A percentile compares a stretch with the other conserved stretches of the same genome.
Evolutionary conservation across 2,888 invertebrate species (phyloP).

Genomic region (Phalera bucephala): DNA sequence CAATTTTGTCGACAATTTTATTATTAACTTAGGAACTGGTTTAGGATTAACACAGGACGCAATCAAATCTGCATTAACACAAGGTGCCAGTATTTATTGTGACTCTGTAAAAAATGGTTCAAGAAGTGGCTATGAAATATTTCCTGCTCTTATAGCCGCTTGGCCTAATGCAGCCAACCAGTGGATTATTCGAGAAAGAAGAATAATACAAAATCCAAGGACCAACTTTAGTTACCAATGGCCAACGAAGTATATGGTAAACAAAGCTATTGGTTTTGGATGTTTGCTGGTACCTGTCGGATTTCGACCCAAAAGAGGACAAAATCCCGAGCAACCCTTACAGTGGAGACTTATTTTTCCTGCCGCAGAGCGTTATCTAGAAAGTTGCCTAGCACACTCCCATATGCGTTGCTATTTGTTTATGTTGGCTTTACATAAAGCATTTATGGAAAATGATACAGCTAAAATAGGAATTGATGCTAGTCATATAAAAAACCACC

Average conservation of each 20-base stretch:
- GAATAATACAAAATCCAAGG: conserved; percentile 79
- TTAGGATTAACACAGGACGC: conserved; percentile 82
- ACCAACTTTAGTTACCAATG: conserved; percentile 85
- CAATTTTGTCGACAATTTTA: conserved; percentile 86
- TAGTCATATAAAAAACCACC: conserved; percentile 87
- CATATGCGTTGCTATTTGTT: conserved; percentile 89
- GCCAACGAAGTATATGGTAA: conserved; percentile 87
- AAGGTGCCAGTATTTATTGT: conserved; percentile 87
- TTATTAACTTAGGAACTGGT: conserved; percentile 80
- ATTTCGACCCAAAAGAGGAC: conserved; percentile 84
- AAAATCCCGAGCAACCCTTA: conserved; percentile 84
- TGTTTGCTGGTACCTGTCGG: conserved; percentile 89
- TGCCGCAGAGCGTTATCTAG: conserved; percentile 88
- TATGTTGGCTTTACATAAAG: conserved; percentile 86
- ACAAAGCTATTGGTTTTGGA: conserved; percentile 85
- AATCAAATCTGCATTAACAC: conserved; percentile 81
- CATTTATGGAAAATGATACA: conserved; percentile 86
- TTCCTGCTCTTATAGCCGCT: conserved; percentile 86
- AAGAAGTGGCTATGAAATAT: conserved; percentile 84
- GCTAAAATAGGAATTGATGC: conserved; percentile 85
- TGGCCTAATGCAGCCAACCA: conserved; percentile 89
- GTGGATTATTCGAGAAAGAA: conserved; percentile 85
- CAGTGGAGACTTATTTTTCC: conserved; percentile 93
- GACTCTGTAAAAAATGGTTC: conserved; percentile 67
- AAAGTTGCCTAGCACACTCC: conserved; percentile 86